Evolutionary conservation across 2,888 invertebrate genomes (phyloP), one percentile per base, ranked within the genome.

Genomic region (Auanema sp.): DNA sequence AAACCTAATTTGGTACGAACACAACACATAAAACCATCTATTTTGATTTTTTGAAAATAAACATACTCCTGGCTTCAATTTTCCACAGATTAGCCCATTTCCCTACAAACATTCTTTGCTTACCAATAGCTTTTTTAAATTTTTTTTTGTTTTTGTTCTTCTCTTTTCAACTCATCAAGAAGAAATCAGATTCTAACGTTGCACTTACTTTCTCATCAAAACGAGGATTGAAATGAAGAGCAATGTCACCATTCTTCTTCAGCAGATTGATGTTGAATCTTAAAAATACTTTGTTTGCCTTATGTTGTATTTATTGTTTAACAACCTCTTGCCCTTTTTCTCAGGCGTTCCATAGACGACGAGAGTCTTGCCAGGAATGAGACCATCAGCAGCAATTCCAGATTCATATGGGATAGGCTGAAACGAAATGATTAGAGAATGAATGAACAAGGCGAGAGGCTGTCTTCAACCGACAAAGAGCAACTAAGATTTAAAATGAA

Each of bases 191-290:
- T 52, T 21, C 18, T 50, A 52, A 12, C 52, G n/a, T 14, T 50
- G n/a, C 25, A 52, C 55, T 49, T 47, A 78, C 77, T 71, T 77
- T 78, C 65, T 78, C 79, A 59, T 76, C 75, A 70, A 80, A 81
- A 21, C 80, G 66, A 44, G 80, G 80, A 57, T 80, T 80, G 72
- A 81, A 71, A 60, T 80, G 80, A 33, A 81, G 72, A 43, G 78
- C 77, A 56, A 76, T 71, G 60, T 79, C 78, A 51, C 77, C 78
- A 64, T 72, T 75, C 60, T 75, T 78, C 68, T 72, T 74, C 58
- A 76, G 58, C 63, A 80, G 58, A 63, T 80, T 79, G 65, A 81
- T 68, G 68, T 74, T 76, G 72, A 74, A 76, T 52, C 71, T 62
- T 62, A 69, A 66, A 61, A 16, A 33, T 6, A n/a, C 40, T 3